Evolutionary conservation across 92 coral and sea anemone genomes (phyloP), one percentile per base, ranked within the genome.

Genomic region (Porites divaricata): DNA sequence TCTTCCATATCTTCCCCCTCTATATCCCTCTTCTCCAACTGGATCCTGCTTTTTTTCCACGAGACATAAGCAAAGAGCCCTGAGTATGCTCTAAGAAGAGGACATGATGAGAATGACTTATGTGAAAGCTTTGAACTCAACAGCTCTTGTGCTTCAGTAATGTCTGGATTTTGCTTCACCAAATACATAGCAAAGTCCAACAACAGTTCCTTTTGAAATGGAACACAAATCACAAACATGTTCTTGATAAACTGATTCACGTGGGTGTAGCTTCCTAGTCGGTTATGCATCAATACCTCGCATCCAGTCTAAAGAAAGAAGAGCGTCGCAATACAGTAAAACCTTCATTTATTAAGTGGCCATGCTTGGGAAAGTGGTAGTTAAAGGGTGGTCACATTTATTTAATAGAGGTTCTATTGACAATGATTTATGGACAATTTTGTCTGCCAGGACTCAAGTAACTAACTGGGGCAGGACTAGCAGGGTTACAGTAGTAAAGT

Each of bases 101-200:
- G 50, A 87, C 89, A 90, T 17, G 83, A 28, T 49, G 21, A 66
- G 16, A 95, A 93, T 0, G 92, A 89, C 15, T 57, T 64, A 57
- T 78, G 80, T 59, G 91, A 81, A 51, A 88, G 84, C 61, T 90
- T 93, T 54, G 90, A 88, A 14, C 83, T 96, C 4, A 96, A 63
- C n/a, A 96, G 88, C 23, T 92, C 98, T 10, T 87, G 88, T 1
- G 92, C 98, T 68, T 96, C 99, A 0, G 92, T 95, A 7, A 94
- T 65, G 64, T 94, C 92, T 6, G 72, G 81, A 70, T 89, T 91
- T 45, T 71, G 78, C 74, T 79, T 79, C 23, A 95, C 92, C 61
- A 96, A 87, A 77, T 89, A 96, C 83, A 95, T 22, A 4, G 90
- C 93, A 81, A 92, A 93, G 65, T 95, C 93, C 23, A 96, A 81